These are phyloP conservation scores for Sarcophaga carnaria DNA, from an alignment of 2,888 invertebrate genomes.

Conservation along the genomic window DNA sequence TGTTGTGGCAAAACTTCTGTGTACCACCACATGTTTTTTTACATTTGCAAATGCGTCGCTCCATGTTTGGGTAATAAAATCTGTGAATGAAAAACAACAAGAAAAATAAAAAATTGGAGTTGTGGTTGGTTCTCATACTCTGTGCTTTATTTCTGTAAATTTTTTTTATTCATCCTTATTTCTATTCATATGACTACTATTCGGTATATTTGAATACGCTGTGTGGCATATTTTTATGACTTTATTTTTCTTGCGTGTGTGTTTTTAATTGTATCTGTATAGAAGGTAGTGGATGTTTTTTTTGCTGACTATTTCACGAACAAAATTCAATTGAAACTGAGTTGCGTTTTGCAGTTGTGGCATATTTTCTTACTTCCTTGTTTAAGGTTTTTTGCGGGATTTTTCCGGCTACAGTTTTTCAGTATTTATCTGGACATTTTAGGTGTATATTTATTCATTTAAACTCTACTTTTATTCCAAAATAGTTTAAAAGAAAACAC, in stretches of 20 bases:
- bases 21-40: constrained; percentile 2
- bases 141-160: too few relatives aligned
- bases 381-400: not conserved
- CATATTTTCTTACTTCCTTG: not conserved
- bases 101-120: too few relatives aligned
- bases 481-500: too few relatives aligned
- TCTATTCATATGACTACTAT: not conserved
- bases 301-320: not conserved
- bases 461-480: too few relatives aligned
- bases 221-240: constrained; percentile 20
- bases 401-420: not conserved
- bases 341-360: constrained; percentile 25
- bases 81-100: not conserved
- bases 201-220: not conserved
- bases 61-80: not conserved
- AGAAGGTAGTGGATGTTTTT: not conserved
- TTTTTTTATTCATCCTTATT: not conserved
- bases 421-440: not conserved
- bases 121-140: too few relatives aligned
- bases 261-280: not conserved
- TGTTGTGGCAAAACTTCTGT: constrained; percentile 16
- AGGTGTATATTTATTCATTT: too few relatives aligned
- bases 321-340: constrained; percentile 10
- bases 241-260: constrained; percentile 1
- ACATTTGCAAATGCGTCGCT: not conserved